Evolutionary conservation across 1,140 invertebrate species (phyloP).

Genomic region (Papilio machaon): DNA sequence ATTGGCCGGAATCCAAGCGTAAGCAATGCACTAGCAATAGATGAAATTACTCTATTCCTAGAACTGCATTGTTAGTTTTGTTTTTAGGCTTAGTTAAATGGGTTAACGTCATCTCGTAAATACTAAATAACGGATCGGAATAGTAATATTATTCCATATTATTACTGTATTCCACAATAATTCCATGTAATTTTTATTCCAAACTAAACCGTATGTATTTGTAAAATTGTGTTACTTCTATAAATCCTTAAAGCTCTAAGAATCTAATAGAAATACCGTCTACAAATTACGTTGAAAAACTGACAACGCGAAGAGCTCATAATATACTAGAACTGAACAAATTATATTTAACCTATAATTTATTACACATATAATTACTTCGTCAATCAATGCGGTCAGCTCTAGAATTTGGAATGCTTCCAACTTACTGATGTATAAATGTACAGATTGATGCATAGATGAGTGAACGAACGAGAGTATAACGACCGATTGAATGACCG

Average conservation of each 20-base stretch:
- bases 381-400: slow-evolving; percentile 26
- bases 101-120: background rate
- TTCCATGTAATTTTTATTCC: too few relatives aligned
- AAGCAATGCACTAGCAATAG: slow-evolving; percentile 6
- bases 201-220: too few relatives aligned
- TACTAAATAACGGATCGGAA: background rate
- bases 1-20: slow-evolving; percentile 12
- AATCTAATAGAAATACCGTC: background rate
- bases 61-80: slow-evolving; percentile 24
- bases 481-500: slow-evolving; percentile 46
- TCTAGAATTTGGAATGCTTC: slow-evolving; percentile 20
- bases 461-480: slow-evolving; percentile 27
- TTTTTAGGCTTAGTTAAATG: background rate
- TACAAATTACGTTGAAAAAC: slow-evolving; percentile 8
- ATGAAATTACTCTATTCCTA: slow-evolving; percentile 12
- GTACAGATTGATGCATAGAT: slow-evolving; percentile 32
- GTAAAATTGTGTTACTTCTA: background rate
- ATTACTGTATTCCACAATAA: too few relatives aligned
- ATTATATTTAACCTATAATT: slow-evolving; percentile 17
- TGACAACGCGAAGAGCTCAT: slow-evolving; percentile 17
- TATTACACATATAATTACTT: slow-evolving; percentile 20
- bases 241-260: background rate
- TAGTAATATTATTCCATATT: background rate
- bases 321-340: slow-evolving; percentile 9
- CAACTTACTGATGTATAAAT: slow-evolving; percentile 7